phyloP scores from a whole-genome alignment of 2,113 vertebrate genomes.

The Eolophus roseicapilla region DNA sequence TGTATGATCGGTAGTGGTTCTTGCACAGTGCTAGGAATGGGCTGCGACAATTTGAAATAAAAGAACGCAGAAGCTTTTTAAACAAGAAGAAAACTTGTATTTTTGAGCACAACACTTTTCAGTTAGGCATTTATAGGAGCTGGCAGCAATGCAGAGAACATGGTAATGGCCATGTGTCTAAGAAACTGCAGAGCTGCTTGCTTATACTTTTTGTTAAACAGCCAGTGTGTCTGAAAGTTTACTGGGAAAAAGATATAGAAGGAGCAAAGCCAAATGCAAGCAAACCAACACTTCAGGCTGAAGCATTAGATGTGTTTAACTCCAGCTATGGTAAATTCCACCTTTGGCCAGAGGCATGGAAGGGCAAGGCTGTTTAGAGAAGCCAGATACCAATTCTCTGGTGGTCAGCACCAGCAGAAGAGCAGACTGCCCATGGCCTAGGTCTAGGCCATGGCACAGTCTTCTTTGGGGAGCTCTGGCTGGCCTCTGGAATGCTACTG shows the following conservation, averaged over 20 bases:
- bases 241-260: neutral
- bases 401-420: neutral
- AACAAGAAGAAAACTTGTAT: neutral
- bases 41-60: neutral
- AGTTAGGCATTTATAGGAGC: neutral
- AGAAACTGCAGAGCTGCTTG: neutral
- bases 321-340: neutral
- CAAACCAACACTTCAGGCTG: neutral
- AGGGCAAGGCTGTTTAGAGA: neutral
- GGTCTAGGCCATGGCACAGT: neutral
- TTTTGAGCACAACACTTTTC: neutral
- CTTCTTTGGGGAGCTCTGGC: neutral
- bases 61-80: neutral
- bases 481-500: neutral
- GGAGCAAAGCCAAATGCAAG: neutral
- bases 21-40: neutral
- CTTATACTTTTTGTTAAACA: neutral
- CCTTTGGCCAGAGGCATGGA: neutral
- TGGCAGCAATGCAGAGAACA: neutral
- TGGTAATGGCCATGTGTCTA: neutral
- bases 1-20: neutral
- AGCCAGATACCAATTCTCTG: neutral
- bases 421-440: neutral
- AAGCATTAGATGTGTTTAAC: neutral
- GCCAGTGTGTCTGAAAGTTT: neutral